These are phyloP conservation scores for Eutrigla gurnardus DNA, from an alignment of 2,797 vertebrate genomes.

Conservation along the genomic window DNA sequence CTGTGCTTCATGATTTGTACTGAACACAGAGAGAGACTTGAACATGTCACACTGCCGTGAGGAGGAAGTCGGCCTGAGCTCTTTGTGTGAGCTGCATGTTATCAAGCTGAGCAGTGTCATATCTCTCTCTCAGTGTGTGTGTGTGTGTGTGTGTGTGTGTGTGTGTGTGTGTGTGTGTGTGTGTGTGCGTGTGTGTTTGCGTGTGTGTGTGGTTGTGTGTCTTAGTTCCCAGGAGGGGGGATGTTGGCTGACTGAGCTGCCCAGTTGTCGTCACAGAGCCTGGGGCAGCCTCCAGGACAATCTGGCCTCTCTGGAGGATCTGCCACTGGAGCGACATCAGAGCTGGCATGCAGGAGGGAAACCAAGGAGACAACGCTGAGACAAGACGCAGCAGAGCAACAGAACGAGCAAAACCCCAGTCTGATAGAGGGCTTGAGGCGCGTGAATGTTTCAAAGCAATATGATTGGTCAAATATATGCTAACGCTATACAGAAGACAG, in stretches of 20 bases:
- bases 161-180: neutral
- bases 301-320: constrained; percentile 61
- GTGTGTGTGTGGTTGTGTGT: neutral
- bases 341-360: constrained; percentile 40
- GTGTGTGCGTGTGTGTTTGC: neutral
- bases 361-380: constrained; percentile 28
- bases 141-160: constrained; percentile 6
- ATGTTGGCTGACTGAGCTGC: constrained; percentile 48
- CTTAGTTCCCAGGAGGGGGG: constrained; percentile 27
- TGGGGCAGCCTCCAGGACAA: constrained; percentile 65
- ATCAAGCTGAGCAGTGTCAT: constrained; percentile 37
- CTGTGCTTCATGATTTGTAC: constrained; percentile 27
- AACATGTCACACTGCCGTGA: constrained; percentile 39
- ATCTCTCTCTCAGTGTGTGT: constrained; percentile 8
- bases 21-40: constrained; percentile 39
- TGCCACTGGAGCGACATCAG: constrained; percentile 66
- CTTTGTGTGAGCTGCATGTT: constrained; percentile 26
- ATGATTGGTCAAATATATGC: constrained; percentile 7
- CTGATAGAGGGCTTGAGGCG: constrained; percentile 4
- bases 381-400: constrained; percentile 18
- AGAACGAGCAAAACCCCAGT: constrained; percentile 28
- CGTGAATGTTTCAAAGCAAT: constrained; percentile 15
- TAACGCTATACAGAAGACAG: neutral
- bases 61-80: constrained; percentile 29
- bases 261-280: constrained; percentile 58